phyloP scores from a whole-genome alignment of 2,797 vertebrate genomes.

The Phyllotis vaccarum region DNA sequence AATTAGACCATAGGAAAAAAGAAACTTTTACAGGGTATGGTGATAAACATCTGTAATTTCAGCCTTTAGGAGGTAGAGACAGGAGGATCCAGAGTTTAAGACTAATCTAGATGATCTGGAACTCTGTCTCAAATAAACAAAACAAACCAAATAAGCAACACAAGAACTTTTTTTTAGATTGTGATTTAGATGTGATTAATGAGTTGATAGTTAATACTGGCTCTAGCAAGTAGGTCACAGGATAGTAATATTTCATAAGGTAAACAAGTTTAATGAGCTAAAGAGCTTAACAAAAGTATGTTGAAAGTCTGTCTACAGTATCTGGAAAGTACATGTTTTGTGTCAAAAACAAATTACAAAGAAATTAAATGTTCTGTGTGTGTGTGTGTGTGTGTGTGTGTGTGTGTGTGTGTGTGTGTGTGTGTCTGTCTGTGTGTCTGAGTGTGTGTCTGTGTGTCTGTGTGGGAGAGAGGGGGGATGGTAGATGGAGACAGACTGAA shows the following conservation, averaged over 20 bases:
- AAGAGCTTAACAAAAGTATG: neutral
- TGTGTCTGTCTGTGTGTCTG: neutral
- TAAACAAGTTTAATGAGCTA: neutral
- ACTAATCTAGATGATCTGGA: neutral
- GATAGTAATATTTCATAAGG: neutral
- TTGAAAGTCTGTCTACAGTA: neutral
- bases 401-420: too few relatives aligned
- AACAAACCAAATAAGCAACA: neutral
- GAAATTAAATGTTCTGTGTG: neutral
- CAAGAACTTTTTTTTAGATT: neutral
- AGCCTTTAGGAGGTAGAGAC: neutral
- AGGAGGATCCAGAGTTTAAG: neutral
- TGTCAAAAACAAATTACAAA: conserved; percentile 4
- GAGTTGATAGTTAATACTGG: neutral
- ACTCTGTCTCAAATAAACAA: neutral
- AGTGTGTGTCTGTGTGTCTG: neutral
- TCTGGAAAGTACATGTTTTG: neutral
- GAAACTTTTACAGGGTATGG: neutral
- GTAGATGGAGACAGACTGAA: neutral
- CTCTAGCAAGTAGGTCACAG: neutral
- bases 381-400: too few relatives aligned
- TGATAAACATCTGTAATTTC: neutral
- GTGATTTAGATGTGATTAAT: neutral
- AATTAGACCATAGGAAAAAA: neutral
- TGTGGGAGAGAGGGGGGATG: neutral